phyloP scores from a whole-genome alignment of 2,113 vertebrate genomes.

The Sialia sialis region DNA sequence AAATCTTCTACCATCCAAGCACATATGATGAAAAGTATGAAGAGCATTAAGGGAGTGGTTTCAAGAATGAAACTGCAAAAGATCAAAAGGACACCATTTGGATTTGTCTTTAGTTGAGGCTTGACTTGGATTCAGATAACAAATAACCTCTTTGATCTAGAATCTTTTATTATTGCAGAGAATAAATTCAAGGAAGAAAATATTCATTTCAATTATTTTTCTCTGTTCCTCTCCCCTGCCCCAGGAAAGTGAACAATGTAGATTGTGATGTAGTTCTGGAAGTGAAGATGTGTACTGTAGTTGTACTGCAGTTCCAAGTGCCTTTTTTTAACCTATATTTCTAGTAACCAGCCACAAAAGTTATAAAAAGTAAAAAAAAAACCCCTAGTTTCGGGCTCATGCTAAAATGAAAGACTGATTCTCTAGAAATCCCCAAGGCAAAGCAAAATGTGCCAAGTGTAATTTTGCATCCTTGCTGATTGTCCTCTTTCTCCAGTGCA shows the following conservation, averaged over 20 bases:
- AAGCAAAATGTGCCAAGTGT: conserved; percentile 19
- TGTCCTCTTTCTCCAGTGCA: background rate
- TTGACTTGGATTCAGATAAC: background rate
- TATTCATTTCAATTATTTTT: background rate
- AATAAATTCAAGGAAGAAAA: background rate
- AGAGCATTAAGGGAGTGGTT: background rate
- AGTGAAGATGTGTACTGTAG: background rate
- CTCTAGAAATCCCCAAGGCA: conserved; percentile 18
- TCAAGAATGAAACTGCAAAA: background rate
- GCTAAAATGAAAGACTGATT: conserved; percentile 33
- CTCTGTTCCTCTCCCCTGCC: background rate
- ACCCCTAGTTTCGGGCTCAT: background rate
- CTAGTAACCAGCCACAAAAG: background rate
- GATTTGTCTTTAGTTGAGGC: background rate
- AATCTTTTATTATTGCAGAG: background rate
- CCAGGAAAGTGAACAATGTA: background rate
- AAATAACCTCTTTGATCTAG: conserved; percentile 25
- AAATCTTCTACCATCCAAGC: background rate
- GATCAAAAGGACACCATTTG: conserved; percentile 11
- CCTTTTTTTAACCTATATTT: background rate
- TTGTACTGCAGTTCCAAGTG: background rate
- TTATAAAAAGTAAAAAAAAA: background rate
- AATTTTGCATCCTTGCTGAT: conserved; percentile 15
- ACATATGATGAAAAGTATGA: background rate
- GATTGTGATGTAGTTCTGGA: background rate